Evolutionary conservation across 2,797 vertebrate species (phyloP), one percentile per base, ranked within the genome.

Genomic region (Salarias fasciatus): DNA sequence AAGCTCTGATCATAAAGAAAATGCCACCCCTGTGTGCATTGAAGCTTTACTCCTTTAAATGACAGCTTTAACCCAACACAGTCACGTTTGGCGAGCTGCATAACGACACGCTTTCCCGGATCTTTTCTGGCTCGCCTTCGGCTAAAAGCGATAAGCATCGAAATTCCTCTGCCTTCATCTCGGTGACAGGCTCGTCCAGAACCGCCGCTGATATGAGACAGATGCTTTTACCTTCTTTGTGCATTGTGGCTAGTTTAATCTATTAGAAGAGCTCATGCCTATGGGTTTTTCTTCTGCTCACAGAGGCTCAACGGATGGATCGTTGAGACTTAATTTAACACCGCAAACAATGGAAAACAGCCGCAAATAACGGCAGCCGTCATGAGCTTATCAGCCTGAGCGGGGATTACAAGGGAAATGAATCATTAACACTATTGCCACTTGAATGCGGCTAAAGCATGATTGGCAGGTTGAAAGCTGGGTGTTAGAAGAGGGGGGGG

Each of bases 351-450:
- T 88, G 82, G 86, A 83, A 90, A 90, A 90, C 83, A 84, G 86
- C 65, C 61, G 11, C 79, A 87, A 89, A 92, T 83, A 89, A 89
- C 71, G 49, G 63, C 88, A 75, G 80, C 81, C 84, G 68, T 88
- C 84, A 84, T 77, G 74, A 84, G 88, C 84, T 91, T 91, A 92
- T 92, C 87, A 88, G 88, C 66, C 85, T 82, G 77, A 88, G 84
- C 78, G 9, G 76, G 86, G 90, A 92, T 91, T 91, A 93, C 89
- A 92, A 84, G 83, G 88, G 88, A 91, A 91, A 90, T 89, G 64
- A 90, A 91, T 91, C 90, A 91, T 92, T 91, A 91, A 89, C 86
- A 87, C 88, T 80, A 82, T 86, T 89, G 89, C 84, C 88, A 88
- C 91, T 89, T 84, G 72, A 89, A 91, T 88, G 82, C 72, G 24